phyloP scores from a whole-genome alignment of 2,113 vertebrate genomes.

The Saguinus midas region DNA sequence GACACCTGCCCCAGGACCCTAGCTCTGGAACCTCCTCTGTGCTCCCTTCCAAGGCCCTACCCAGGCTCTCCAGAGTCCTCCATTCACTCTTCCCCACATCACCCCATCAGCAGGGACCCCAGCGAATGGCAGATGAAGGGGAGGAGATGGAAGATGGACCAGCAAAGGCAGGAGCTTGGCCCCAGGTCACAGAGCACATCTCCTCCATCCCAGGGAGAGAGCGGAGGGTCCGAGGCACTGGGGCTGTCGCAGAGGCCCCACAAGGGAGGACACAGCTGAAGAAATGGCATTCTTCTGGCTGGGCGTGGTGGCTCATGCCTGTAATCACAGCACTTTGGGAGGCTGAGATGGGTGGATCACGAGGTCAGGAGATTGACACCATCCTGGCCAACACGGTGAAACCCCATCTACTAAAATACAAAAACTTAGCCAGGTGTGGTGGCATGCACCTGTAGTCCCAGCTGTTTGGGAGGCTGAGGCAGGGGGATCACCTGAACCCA shows the following conservation, averaged over 20 bases:
- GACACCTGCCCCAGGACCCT: background rate
- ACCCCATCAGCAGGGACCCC: background rate
- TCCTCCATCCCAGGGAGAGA: background rate
- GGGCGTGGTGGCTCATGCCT: no score
- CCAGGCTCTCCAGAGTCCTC: background rate
- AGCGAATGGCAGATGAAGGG: background rate
- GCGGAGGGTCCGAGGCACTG: background rate
- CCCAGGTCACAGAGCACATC: background rate
- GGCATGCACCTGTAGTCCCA: no score
- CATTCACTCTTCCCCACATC: background rate
- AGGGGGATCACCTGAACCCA: no score
- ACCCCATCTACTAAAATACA: no score
- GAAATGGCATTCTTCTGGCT: background rate
- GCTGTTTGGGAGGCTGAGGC: no score
- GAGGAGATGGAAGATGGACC: background rate
- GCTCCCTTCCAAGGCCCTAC: background rate
- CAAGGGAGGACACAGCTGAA: background rate
- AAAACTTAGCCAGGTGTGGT: no score
- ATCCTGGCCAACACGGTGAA: no score
- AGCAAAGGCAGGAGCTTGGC: background rate
- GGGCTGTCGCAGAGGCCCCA: background rate
- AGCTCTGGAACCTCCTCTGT: background rate
- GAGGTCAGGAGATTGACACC: no score
- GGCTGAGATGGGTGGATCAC: no score
- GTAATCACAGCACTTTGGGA: no score